Evolutionary conservation across 2,113 vertebrate species (phyloP), one percentile per base, ranked within the genome.

Genomic region (Cervus canadensis): DNA sequence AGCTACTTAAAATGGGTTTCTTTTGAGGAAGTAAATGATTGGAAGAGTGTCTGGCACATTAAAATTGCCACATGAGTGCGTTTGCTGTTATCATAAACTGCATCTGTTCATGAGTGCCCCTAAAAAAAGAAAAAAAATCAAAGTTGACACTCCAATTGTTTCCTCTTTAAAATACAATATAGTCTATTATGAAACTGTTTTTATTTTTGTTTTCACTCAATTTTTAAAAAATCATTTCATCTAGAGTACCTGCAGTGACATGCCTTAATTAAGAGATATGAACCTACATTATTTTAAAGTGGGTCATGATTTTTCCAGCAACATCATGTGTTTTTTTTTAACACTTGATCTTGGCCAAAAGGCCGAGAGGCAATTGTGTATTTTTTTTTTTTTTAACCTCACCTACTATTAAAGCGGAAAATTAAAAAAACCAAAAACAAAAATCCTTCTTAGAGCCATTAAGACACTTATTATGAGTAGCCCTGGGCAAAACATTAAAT

Each of bases 391-490:
- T 33, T 15, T 56, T 25, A 36, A 82, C 23, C 52, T 90, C 57
- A 91, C 26, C 48, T 50, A 96, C 71, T 93, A 95, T 60, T 96
- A 97, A 97, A 91, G 43, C 57, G 11, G 43, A 43, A 83, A 76
- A 84, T 6, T 60, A 43, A 81, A 81, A 17, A 74, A 25, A 17
- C 13, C 36, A 57, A 90, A 25, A 79, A 2, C 40, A 78, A 78
- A 78, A 78, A 28, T 28, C 78, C 28, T 90, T 95, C 62, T 59
- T 90, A 97, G 82, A 71, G 19, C 30, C 84, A 96, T 92, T 97
- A 97, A 92, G 91, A 96, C 14, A 89, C 64, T 98, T 97, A 89
- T 74, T 95, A 96, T 85, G 84, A 95, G 67, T 82, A 97, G 74
- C 74, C 74, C 36, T 82, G 74, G 87, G 87, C 62, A 92, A 98